Base-by-base conservation (phyloP, 1,140 invertebrate species). In the Dermatophagoides farinae region DNA sequence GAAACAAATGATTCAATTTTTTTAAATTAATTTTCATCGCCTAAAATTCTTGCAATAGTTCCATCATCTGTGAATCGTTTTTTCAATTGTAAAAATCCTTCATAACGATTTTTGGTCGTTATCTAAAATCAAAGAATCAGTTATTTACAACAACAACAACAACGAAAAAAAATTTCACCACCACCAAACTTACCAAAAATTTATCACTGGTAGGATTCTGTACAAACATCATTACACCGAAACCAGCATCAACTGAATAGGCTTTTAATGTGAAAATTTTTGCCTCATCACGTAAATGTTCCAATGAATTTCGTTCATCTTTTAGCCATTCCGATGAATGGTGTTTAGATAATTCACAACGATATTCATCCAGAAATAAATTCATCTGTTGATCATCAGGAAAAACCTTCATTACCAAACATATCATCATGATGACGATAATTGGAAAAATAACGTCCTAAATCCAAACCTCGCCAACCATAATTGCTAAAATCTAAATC, bases 391-490 rank as follows among this genome's bases (percentile, higher is more conserved):
- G 2, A 50, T 60, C 46, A 25, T 51, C 22, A 5, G 58, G 58
- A 50, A 60, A n/a, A 60, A 12, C 25, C 44, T 37, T 47, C 58
- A 50, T 47, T 16, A 23, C 58, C 58, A 60, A 60, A 60, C 25
- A 49, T 50, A 25, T 46, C 23, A 9, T 60, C 58, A 12, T 50
- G 11, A 40, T 60, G 58, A 40, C 43, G 43, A 37, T 47, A 60
- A 25, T 47, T 47, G 44, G 25, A 38, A 49, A 60, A 60, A 41
- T 60, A 60, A 22, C 46, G 1, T 23, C 44, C 91, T 59, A 97
- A 75, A 73, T 97, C 92, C 74, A 91, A 96, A 0, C 84, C 88
- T 62, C 91, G 74, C 66, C 50, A 65, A 61, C 66, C 63, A 46
- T 63, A 66, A 25, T 31, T 31, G 31, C 60, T 64, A 41, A 55